Evolutionary conservation across 1,140 invertebrate species (phyloP), one percentile per base, ranked within the genome.

Genomic region (Drosophila ohnishii): DNA sequence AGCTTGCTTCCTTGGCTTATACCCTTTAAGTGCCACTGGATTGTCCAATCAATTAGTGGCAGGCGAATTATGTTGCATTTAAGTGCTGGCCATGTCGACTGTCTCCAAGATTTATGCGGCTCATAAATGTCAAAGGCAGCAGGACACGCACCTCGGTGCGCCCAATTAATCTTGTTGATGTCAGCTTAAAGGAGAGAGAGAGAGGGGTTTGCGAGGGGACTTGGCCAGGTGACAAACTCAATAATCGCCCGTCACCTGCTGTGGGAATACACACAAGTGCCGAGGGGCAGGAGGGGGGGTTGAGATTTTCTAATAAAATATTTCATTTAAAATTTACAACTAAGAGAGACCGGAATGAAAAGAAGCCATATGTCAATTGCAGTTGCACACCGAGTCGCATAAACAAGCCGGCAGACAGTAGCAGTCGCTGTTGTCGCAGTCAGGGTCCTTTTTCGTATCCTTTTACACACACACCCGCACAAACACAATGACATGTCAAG

Each of bases 361-460:
- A 87, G 77, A 88, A 88, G 87, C 84, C 84, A 88, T 88, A 88
- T 88, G 84, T 88, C 84, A 88, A 88, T 88, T 88, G 84, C 80
- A 88, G 69, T 69, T 59, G 75, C 44, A 81, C 45, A 63, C 70
- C 45, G 51, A 55, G 57, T 47, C 59, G 78, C 40, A 57, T 56
- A 80, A 51, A 67, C 42, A 74, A 62, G 66, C 35, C 45, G 63
- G 63, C 77, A 61, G 72, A 65, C 78, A 80, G 58, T 51, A 47
- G 19, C 25, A 48, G 60, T 69, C 35, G 25, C 51, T 28, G 50
- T 44, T 47, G 48, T 50, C 62, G n/a, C 55, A 35, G 32, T 30
- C 59, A 50, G 55, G 45, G 60, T 69, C 65, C 62, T 69, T 58
- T 57, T 57, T 55, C 37, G 16, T 32, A 39, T 66, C 58, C 60